Conservation (phyloP, 2,888 invertebrate species). For the Liopterus haemorrhoidalis region DNA sequence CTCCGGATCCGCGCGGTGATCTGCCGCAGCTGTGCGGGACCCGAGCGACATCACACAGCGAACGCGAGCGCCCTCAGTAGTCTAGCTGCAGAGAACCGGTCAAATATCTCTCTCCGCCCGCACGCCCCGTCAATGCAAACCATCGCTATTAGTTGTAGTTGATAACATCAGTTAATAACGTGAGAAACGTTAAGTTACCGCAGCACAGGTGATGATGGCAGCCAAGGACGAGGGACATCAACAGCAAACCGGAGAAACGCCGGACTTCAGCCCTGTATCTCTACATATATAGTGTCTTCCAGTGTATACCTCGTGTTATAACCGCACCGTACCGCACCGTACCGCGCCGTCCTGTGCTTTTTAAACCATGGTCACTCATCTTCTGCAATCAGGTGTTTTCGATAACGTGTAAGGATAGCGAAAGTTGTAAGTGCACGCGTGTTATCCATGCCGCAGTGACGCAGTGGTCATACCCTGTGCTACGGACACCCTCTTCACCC, state of each 20-base stretch:
- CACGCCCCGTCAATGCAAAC: slow-evolving; percentile 1
- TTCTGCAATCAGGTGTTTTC: too few relatives aligned
- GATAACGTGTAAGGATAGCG: too few relatives aligned
- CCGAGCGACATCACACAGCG: slow-evolving; percentile 11
- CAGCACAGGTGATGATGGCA: too few relatives aligned
- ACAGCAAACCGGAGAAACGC: too few relatives aligned
- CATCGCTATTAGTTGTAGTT: neutral
- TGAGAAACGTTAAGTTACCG: neutral
- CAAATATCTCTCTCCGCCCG: slow-evolving; percentile 3
- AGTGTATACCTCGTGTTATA: neutral
- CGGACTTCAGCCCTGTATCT: too few relatives aligned
- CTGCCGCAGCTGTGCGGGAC: slow-evolving; percentile 7
- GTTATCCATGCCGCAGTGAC: too few relatives aligned
- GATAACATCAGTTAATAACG: neutral
- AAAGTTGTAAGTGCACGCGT: too few relatives aligned
- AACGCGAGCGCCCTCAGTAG: slow-evolving; percentile 15
- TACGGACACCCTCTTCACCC: too few relatives aligned
- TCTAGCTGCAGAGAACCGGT: slow-evolving; percentile 17
- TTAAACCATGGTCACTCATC: too few relatives aligned
- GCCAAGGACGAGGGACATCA: too few relatives aligned
- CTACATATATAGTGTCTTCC: neutral
- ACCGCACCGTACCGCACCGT: neutral
- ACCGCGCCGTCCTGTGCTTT: slow-evolving; percentile 7
- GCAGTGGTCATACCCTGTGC: too few relatives aligned
- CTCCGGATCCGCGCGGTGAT: slow-evolving; percentile 10